These are phyloP conservation scores for Talpa occidentalis DNA, from an alignment of 2,113 vertebrate species.

Conservation along the genomic window DNA sequence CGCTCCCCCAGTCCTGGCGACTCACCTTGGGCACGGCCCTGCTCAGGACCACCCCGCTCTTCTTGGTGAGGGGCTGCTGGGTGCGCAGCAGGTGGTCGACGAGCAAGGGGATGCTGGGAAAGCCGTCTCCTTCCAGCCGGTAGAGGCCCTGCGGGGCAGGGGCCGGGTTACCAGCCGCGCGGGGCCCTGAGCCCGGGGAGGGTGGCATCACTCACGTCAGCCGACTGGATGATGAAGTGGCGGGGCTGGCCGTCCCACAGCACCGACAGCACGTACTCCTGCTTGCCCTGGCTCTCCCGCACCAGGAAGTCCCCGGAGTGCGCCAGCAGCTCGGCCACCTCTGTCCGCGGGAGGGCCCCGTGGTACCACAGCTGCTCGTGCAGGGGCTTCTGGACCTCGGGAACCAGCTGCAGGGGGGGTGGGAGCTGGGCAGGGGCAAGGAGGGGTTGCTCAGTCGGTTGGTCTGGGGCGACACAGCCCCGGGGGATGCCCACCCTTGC, in stretches of 20 bases:
- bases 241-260: constrained; percentile 91
- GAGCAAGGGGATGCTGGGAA: constrained; percentile 92
- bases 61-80: constrained; percentile 92
- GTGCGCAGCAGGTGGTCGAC: constrained; percentile 90
- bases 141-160: constrained; percentile 89
- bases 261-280: constrained; percentile 95
- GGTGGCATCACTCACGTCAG: constrained; percentile 86
- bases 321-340: constrained; percentile 92
- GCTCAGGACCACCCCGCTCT: constrained; percentile 88
- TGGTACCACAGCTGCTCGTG: constrained; percentile 97
- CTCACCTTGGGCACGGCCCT: constrained; percentile 90
- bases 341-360: constrained; percentile 92
- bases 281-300: constrained; percentile 97
- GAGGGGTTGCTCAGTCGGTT: background rate
- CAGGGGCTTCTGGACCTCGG: constrained; percentile 92
- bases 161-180: background rate
- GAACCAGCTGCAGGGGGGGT: constrained; percentile 83
- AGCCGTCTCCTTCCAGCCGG: constrained; percentile 94
- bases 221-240: constrained; percentile 96
- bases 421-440: constrained; percentile 85
- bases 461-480: background rate
- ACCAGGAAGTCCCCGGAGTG: constrained; percentile 94
- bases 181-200: background rate
- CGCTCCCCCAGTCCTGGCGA: too few species aligned
- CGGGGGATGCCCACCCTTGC: too few species aligned